Percentiles rank a stretch among this genome's conserved stretches.
These are phyloP conservation scores for Andrena hattorfiana DNA, from an alignment of 2,888 invertebrate genomes.

Conservation along the genomic window DNA sequence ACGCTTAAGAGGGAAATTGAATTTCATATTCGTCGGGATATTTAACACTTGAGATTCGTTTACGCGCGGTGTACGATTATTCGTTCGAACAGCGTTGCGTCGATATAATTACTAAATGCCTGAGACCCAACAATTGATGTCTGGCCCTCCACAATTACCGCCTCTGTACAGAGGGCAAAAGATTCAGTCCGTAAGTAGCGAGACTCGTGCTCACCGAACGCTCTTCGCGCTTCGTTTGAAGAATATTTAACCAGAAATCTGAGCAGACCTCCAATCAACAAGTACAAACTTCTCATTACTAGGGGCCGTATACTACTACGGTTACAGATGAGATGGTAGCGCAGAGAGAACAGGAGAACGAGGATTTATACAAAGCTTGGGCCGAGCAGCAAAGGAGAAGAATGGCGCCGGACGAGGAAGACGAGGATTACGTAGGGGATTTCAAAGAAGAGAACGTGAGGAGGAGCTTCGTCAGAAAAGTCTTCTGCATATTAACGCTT, in stretches of 20 bases:
- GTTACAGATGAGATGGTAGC: constrained; percentile 80
- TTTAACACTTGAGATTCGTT: not conserved
- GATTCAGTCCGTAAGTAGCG: constrained; percentile 71
- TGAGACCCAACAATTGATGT: constrained; percentile 26
- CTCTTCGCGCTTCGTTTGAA: not conserved
- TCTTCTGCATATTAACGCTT: constrained; percentile 86
- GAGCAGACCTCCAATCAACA: not conserved
- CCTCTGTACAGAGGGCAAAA: constrained; percentile 75
- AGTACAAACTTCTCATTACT: not conserved
- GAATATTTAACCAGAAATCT: not conserved
- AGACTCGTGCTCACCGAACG: not conserved
- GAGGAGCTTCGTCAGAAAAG: constrained; percentile 85
- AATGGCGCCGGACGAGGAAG: constrained; percentile 47
- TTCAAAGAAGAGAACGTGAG: constrained; percentile 77
- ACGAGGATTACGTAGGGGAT: constrained; percentile 73
- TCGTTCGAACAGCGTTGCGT: not conserved
- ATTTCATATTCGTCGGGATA: not conserved
- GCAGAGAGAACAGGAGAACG: constrained; percentile 77
- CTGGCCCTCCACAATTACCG: constrained; percentile 76
- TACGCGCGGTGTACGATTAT: not conserved
- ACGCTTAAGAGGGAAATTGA: not conserved
- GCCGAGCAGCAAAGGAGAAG: constrained; percentile 69
- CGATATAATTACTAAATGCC: constrained; percentile 40
- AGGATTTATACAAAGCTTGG: constrained; percentile 77
- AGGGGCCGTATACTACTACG: constrained; percentile 79